Percentiles rank a stretch among this genome's conserved stretches.
Evolutionary conservation across 2,113 vertebrate genomes (phyloP).

Genomic region (Takifugu bimaculatus): DNA sequence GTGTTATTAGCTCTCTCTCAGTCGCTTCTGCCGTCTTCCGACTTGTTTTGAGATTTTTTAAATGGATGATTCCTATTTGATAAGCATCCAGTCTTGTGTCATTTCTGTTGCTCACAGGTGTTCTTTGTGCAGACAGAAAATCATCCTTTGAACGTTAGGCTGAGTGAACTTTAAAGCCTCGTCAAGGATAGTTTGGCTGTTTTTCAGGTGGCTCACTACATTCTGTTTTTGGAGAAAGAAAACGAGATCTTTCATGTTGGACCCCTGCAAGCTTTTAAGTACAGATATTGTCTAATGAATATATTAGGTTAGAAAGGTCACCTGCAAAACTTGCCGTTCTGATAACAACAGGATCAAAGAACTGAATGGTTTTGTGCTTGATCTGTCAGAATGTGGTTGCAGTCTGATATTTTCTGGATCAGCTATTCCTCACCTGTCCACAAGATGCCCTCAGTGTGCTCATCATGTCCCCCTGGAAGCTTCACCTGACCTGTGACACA

Average conservation of each 20-base stretch:
- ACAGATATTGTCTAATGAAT: neutral
- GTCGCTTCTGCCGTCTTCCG: neutral
- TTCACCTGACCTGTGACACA: no score
- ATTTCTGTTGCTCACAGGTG: slow-evolving; percentile 18
- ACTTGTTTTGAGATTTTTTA: slow-evolving; percentile 15
- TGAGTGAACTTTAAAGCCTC: slow-evolving; percentile 9
- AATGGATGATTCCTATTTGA: slow-evolving; percentile 29
- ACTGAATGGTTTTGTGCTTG: neutral
- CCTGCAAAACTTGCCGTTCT: neutral
- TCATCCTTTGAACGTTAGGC: slow-evolving; percentile 25
- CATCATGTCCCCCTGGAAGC: no score
- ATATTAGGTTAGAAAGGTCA: neutral
- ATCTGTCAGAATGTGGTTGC: neutral
- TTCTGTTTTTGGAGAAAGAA: slow-evolving; percentile 9
- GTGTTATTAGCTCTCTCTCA: neutral
- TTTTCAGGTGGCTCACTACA: neutral
- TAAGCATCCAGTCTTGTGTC: slow-evolving; percentile 24
- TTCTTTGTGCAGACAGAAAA: slow-evolving; percentile 2
- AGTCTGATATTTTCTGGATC: neutral
- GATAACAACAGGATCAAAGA: neutral
- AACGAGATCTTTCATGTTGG: neutral
- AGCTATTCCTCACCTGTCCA: slow-evolving; percentile 37
- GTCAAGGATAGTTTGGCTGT: slow-evolving; percentile 23
- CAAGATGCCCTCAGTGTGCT: slow-evolving; percentile 26
- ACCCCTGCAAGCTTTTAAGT: slow-evolving; percentile 1